Evolutionary conservation across 2,888 invertebrate species (phyloP), one percentile per base, ranked within the genome.

Genomic region (Sericinus montela): DNA sequence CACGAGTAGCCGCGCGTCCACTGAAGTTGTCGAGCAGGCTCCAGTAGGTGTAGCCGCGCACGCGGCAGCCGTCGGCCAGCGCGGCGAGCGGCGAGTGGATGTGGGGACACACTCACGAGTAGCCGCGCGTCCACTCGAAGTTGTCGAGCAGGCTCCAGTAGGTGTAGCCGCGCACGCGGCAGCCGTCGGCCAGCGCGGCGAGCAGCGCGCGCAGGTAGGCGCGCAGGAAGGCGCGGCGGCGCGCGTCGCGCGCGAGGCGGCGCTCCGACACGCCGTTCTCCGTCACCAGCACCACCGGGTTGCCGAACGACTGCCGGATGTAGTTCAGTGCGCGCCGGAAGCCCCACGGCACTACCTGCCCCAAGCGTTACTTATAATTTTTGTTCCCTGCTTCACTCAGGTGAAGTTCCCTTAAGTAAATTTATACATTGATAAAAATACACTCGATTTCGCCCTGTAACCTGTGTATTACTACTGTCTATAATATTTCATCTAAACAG

Each of bases 111-210:
- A 80, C 86, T 83, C 54, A 93, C 91, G 91, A 91, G 67, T 91
- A 95, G 23, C 95, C 96, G 36, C 90, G 84, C 51, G 88, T 86
- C 95, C 95, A 96, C 72, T 96, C n/a, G 73, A 93, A 94, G 67
- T 94, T 94, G 64, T 97, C 96, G 76, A 96, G 89, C 11, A 96
- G 75, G 55, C 93, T 93, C 95, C 95, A 95, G 46, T 92, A 91
- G 0, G 93, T 91, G 65, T 95, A 96, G 0, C 92, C 94, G 7
- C 82, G 68, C 0, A 94, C 89, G 42, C 84, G 82, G 54, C 91
- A 92, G 0, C 89, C 88, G 66, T 93, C 92, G 0, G 65, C 58
- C 0, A 93, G 63, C 0, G 91, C 91, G 1, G 73, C 60, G 36
- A 88, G 74, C 11, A 91, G 44, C 0, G 84, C n/a, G n/a, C 79